Evolutionary conservation across 2,113 vertebrate species (phyloP), one percentile per base, ranked within the genome.

Genomic region (Acinonyx jubatus): DNA sequence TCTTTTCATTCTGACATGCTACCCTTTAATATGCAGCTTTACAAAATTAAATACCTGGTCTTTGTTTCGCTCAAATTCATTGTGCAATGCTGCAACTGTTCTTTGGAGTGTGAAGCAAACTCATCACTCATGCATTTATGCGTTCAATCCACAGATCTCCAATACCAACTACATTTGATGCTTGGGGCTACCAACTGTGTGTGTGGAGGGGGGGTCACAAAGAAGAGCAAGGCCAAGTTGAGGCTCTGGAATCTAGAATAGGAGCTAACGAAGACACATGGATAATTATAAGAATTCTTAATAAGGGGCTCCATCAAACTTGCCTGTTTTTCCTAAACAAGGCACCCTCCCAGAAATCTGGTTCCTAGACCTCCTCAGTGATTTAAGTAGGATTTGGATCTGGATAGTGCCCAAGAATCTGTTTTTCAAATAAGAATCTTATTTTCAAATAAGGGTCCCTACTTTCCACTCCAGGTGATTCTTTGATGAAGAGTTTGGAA

Each of bases 31-130:
- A 91, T 31, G 19, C 18, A 86, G 33, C 69, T 96, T 92, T 86
- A 91, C 52, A 66, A 97, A 83, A 65, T 80, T 23, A 86, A 93
- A 69, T 45, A 41, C 11, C 55, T 69, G 27, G 14, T 15, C 33
- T 97, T 86, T 81, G 79, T 55, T 78, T 74, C 38, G 29, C 29
- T 91, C 78, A 95, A 85, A 76, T 84, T 93, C 57, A 68, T 4
- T 21, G 4, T 48, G 36, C 21, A 86, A 78, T 80, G 71, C 69
- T 94, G 0, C 73, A 90, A 90, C 50, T 83, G 79, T 57, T 82
- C 38, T 93, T 33, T 96, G 52, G 61, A 92, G 12, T 74, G 7
- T 6, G 92, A 82, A 89, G 66, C 38, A 95, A 92, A 91, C 31
- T 27, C 55, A 74, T 33, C 36, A 95, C 33, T 88, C 57, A 69